Base-by-base conservation (phyloP, 1,140 invertebrate genomes). In the Dreissena rostriformis region DNA sequence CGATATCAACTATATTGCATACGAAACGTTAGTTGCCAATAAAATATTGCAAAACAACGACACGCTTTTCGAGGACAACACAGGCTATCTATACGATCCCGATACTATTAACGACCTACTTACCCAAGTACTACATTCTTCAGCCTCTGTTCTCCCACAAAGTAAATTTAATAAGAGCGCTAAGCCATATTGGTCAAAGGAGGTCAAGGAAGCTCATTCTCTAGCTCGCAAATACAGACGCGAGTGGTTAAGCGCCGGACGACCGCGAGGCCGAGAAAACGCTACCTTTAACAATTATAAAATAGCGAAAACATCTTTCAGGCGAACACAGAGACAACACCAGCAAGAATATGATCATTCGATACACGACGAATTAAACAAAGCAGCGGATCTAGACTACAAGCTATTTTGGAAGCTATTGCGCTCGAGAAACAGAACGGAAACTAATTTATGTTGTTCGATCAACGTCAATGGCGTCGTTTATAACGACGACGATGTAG, bases 161-260 rank as follows among this genome's bases (percentile, higher is more conserved):
- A 61, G 57, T 61, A 61, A 61, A 61, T 61, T 61, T 24, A 61
- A 61, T 61, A 61, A 61, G 22, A n/a, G 57, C 17, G 57, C 57
- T 11, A 61, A 61, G 22, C 57, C 57, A 19, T 61, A 61, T 24
- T 61, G 57, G 57, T 19, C 17, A 19, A 19, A 24, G 17, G 2
- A 61, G 17, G 57, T 61, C 22, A 61, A 61, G 22, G 57, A 61
- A 6, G 57, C 57, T 24, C 57, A 61, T 61, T 6, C 57, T n/a
- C 17, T n/a, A 61, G 57, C 57, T 2, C 17, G 57, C 17, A n/a
- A 5, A n/a, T n/a, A n/a, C 17, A 19, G 57, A 19, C 17, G 57
- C 17, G 17, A 61, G 2, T 61, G 57, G 57, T n/a, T 61, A n/a
- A 24, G 17, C 22, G 57, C 17, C 4, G 57, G 57, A 61, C 57